A percentile compares a stretch with the other conserved stretches of the same genome.
These are phyloP conservation scores for Eristalis arbustorum DNA, from an alignment of 2,888 invertebrate genomes.

Conservation along the genomic window DNA sequence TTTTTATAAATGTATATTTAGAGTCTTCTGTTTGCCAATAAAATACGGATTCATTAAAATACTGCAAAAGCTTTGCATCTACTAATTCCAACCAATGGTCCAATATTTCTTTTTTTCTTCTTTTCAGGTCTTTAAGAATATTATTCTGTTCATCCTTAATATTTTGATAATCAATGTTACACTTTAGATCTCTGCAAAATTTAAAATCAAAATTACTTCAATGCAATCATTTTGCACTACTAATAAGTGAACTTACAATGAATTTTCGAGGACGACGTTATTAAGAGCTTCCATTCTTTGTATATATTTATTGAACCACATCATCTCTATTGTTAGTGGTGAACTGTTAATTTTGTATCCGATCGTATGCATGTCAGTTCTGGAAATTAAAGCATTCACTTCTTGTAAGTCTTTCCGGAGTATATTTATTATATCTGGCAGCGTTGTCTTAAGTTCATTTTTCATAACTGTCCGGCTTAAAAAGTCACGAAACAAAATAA, in stretches of 20 bases:
- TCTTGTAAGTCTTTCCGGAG: conserved; percentile 77
- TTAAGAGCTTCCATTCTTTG: conserved; percentile 18
- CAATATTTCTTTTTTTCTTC: conserved; percentile 81
- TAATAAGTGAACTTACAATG: conserved; percentile 34
- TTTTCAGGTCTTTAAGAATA: conserved; percentile 79
- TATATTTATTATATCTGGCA: conserved; percentile 80
- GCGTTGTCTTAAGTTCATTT: conserved; percentile 81
- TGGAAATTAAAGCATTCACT: conserved; percentile 65
- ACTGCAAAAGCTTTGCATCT: conserved; percentile 72
- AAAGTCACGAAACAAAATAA: conserved; percentile 81
- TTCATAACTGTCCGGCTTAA: conserved; percentile 82
- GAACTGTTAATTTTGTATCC: conserved; percentile 82
- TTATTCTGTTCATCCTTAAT: conserved; percentile 77
- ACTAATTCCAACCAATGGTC: conserved; percentile 82
- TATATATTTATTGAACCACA: conserved; percentile 85
- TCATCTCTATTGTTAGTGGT: conserved; percentile 85
- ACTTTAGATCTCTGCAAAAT: neutral
- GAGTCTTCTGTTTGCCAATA: conserved; percentile 5
- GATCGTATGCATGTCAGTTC: conserved; percentile 68
- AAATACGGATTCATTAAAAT: conserved; percentile 32
- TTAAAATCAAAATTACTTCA: neutral
- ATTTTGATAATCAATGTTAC: conserved; percentile 72
- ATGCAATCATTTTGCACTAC: too few relatives aligned
- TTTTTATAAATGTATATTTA: too few relatives aligned
- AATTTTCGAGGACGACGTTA: conserved; percentile 73